Conservation (phyloP, 2,888 invertebrate genomes). For the Chaetoderma sp. region DNA sequence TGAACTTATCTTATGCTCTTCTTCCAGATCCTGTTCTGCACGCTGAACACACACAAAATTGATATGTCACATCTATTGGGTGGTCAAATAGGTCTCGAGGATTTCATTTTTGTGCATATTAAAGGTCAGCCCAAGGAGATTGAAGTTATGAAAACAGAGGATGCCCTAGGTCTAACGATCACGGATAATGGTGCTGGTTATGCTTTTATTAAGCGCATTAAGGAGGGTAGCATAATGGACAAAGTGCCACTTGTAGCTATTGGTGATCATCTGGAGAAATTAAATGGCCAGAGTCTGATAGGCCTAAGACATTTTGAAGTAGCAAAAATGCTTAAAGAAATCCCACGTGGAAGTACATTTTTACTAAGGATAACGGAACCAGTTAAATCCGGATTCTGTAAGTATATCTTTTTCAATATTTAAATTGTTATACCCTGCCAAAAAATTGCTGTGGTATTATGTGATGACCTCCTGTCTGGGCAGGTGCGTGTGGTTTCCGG, state of each 20-base stretch:
- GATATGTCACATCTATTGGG: conserved; percentile 96
- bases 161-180: conserved; percentile 94
- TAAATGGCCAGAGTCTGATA: conserved; percentile 71
- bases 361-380: conserved; percentile 92
- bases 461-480: no score
- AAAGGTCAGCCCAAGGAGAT: conserved; percentile 97
- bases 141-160: conserved; percentile 92
- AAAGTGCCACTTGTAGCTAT: conserved; percentile 75
- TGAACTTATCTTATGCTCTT: conserved; percentile 37
- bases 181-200: conserved; percentile 98
- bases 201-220: conserved; percentile 97
- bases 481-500: no score
- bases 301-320: conserved; percentile 94
- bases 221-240: conserved; percentile 91
- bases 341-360: conserved; percentile 88
- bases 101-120: conserved; percentile 97
- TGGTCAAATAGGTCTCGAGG: conserved; percentile 96
- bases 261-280: conserved; percentile 96
- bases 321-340: conserved; percentile 92
- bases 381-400: conserved; percentile 87
- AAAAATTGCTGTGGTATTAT: no score
- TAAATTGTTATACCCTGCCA: no score
- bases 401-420: conserved; percentile 61
- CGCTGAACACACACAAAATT: conserved; percentile 96
- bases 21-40: conserved; percentile 95